Percentiles rank a stretch among this genome's conserved stretches.
Evolutionary conservation across 2,113 vertebrate species (phyloP).

Genomic region (Shinisaurus crocodilurus): DNA sequence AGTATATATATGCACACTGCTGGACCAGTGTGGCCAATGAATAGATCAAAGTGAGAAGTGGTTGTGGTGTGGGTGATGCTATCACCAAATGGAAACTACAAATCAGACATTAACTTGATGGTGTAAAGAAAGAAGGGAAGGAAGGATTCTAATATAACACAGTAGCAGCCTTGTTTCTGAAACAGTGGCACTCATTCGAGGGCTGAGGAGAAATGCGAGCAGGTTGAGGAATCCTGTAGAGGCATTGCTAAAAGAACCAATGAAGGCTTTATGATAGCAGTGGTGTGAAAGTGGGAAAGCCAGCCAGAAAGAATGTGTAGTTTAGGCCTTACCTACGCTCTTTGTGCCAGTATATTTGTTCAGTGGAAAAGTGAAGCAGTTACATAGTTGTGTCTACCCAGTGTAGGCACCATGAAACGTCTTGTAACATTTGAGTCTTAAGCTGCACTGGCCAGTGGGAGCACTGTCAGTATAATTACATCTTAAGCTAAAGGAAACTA

Average conservation of each 20-base stretch:
- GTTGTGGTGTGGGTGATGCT: neutral
- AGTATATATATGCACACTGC: neutral
- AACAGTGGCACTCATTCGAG: neutral
- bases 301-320: neutral
- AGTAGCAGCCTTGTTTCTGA: neutral
- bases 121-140: neutral
- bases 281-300: neutral
- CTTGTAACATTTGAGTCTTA: neutral
- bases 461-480: neutral
- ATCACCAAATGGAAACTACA: neutral
- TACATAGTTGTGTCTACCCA: neutral
- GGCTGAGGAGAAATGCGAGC: neutral
- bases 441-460: neutral
- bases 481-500: neutral
- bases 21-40: neutral
- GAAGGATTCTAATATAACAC: neutral
- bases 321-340: neutral
- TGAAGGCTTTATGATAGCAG: neutral
- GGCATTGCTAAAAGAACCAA: neutral
- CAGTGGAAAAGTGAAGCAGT: neutral
- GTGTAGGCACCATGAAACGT: neutral
- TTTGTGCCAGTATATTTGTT: neutral
- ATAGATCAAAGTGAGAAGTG: neutral
- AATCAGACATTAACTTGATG: neutral
- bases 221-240: neutral